Base-by-base conservation (phyloP, 2,113 vertebrate genomes). In the Arizona elegans region DNA sequence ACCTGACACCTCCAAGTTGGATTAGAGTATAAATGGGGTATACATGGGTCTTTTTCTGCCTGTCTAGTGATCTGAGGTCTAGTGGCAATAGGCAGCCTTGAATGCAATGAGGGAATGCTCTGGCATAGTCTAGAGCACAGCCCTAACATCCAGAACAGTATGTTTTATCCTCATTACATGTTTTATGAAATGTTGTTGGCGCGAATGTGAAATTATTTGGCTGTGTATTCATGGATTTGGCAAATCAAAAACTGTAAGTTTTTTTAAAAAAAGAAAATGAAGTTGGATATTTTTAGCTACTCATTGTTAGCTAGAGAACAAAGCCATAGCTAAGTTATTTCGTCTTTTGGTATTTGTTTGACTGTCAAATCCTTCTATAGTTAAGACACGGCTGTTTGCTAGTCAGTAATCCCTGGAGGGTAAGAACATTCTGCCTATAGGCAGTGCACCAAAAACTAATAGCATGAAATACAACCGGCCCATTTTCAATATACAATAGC, bases 271-370 rank as follows among this genome's bases (percentile, higher is more conserved):
- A 96, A 94, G 95, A 96, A 96, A 97, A 97, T 95, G 96, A 97
- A 97, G 96, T 95, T 53, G 0, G 96, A 94, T 97, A 97, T 97
- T 97, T 97, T 97, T 97, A 97, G 97, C 96, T 97, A 96, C 97
- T 96, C 96, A 96, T 97, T 97, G 96, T 97, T 96, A 97, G 95
- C 95, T 94, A 95, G 70, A 96, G 96, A 96, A 96, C 96, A 97
- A 97, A 97, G 96, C 96, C 96, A 96, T 96, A 96, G 96, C 97
- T 97, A 96, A 96, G 96, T 95, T 96, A 96, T 97, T 97, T 96
- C 95, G 95, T 97, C 96, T 97, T 95, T 97, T 95, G 38, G 94
- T 91, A 95, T 95, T 96, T 95, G 92, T 0, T 0, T 92, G 95
- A 92, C 93, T 95, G 95, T 96, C 95, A 96, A 91, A 96, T 95